A percentile compares a stretch with the other conserved stretches of the same genome.
Evolutionary conservation across 2,797 vertebrate genomes (phyloP).

Genomic region (Oophaga sylvatica): DNA sequence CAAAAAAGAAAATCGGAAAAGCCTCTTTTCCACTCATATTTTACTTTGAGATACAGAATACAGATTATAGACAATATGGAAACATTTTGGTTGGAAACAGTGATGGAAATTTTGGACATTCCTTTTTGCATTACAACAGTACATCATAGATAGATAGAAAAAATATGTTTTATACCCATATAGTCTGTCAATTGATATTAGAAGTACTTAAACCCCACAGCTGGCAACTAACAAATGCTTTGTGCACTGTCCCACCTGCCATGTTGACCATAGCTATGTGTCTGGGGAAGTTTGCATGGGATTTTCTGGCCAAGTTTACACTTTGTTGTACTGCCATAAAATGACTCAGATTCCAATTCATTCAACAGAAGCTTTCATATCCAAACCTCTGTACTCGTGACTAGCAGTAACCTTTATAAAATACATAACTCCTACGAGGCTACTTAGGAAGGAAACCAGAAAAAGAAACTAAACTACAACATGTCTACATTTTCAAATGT

Average conservation of each 20-base stretch:
- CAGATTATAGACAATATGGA: neutral
- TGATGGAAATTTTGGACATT: too few species aligned
- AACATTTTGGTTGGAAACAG: neutral
- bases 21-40: too few species aligned
- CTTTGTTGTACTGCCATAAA: neutral
- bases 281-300: neutral
- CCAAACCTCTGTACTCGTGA: neutral
- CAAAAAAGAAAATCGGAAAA: too few species aligned
- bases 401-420: neutral
- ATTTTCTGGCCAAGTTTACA: neutral
- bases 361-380: conserved; percentile 6
- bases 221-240: too few species aligned
- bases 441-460: neutral
- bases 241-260: too few species aligned
- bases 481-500: neutral
- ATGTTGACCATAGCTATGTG: neutral
- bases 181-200: too few species aligned
- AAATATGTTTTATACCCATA: too few species aligned
- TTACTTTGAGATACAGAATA: neutral
- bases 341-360: neutral
- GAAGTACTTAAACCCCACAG: too few species aligned
- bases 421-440: neutral
- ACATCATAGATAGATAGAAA: too few species aligned
- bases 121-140: too few species aligned
- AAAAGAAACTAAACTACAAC: neutral